phyloP scores from a whole-genome alignment of 2,888 invertebrate species.

The Hartigia nigra region DNA sequence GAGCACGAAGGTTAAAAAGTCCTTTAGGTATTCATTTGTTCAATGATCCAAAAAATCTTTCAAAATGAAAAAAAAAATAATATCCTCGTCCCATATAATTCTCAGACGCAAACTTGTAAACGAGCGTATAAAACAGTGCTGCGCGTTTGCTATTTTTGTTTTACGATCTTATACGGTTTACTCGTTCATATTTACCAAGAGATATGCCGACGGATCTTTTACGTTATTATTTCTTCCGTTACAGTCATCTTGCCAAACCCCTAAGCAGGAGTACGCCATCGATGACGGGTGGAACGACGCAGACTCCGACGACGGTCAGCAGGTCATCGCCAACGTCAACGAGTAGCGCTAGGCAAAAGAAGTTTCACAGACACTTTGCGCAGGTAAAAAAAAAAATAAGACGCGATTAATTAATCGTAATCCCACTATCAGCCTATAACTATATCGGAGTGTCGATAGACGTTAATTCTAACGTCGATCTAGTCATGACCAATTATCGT shows the following conservation, averaged over 20 bases:
- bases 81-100: background rate
- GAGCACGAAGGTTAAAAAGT: background rate
- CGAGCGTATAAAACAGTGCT: too few species aligned
- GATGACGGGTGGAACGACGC: conserved; percentile 60
- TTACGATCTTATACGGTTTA: background rate
- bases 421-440: background rate
- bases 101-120: too few species aligned
- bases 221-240: conserved; percentile 24
- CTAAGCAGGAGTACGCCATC: conserved; percentile 66
- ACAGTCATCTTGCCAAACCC: conserved; percentile 64
- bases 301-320: conserved; percentile 57
- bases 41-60: too few species aligned
- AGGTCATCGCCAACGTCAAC: conserved; percentile 68
- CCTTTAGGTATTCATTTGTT: background rate
- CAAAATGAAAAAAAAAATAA: too few species aligned
- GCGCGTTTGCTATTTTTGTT: background rate
- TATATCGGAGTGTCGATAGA: background rate
- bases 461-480: background rate
- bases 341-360: conserved; percentile 84
- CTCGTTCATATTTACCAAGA: background rate
- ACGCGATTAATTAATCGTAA: too few species aligned
- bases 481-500: background rate
- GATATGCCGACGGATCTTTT: background rate
- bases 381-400: conserved; percentile 62
- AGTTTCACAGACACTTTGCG: conserved; percentile 89